Percentiles rank a stretch among this genome's conserved stretches.
Evolutionary conservation across 1,140 invertebrate genomes (phyloP).

Genomic region (Gonatopus flavifemur): DNA sequence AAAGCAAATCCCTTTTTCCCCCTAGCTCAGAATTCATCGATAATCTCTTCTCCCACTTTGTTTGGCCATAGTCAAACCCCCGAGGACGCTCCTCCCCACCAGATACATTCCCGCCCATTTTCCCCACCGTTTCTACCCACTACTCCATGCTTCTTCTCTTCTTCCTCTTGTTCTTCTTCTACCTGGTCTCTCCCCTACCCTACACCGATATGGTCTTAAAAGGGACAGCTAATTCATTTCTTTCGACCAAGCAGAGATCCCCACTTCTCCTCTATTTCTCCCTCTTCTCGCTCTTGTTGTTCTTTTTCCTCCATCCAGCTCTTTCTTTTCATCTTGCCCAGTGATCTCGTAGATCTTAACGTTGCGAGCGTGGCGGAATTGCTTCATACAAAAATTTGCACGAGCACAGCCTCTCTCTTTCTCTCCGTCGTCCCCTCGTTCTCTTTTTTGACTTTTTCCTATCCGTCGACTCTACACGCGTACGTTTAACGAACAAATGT

Average conservation of each 20-base stretch:
- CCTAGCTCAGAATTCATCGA: too few relatives aligned
- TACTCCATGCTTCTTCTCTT: constrained; percentile 37
- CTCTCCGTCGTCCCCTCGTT: constrained; percentile 11
- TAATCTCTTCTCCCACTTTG: too few relatives aligned
- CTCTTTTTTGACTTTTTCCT: constrained; percentile 8
- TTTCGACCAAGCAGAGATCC: constrained; percentile 38
- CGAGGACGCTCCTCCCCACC: constrained; percentile 18
- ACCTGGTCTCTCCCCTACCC: too few relatives aligned
- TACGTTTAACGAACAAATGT: constrained; percentile 44
- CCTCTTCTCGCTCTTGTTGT: neutral
- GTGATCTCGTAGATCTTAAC: constrained; percentile 42
- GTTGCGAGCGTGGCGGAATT: constrained; percentile 43
- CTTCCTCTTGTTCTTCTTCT: too few relatives aligned
- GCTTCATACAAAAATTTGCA: constrained; percentile 53
- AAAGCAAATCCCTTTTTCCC: too few relatives aligned
- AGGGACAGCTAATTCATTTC: constrained; percentile 50
- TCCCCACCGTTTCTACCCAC: constrained; percentile 23
- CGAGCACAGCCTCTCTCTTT: constrained; percentile 24
- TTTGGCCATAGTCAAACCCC: too few relatives aligned
- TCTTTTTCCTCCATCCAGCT: neutral
- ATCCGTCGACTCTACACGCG: constrained; percentile 2
- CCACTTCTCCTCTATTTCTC: constrained; percentile 10
- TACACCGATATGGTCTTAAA: constrained; percentile 16
- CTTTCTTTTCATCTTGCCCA: constrained; percentile 13
- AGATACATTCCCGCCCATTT: constrained; percentile 9